phyloP scores from a whole-genome alignment of 2,797 vertebrate genomes.

The Anguilla pacifica region DNA sequence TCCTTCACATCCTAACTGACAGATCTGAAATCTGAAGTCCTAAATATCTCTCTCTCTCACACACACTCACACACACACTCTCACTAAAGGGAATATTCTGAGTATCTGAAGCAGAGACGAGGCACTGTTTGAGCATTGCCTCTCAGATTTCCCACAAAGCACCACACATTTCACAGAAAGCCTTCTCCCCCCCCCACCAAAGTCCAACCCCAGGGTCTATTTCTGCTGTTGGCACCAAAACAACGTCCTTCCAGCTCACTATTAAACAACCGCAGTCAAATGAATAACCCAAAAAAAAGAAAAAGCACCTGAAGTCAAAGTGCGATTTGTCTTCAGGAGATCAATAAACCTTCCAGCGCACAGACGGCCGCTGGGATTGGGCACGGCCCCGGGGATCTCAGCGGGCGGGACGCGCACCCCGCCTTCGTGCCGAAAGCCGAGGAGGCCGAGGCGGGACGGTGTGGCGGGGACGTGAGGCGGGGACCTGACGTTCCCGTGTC shows the following conservation, averaged over 20 bases:
- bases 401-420: background rate
- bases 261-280: background rate
- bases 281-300: background rate
- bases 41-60: conserved; percentile 3
- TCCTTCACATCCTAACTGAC: conserved; percentile 23
- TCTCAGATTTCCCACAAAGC: background rate
- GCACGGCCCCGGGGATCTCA: background rate
- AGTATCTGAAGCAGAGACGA: background rate
- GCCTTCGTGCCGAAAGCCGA: background rate
- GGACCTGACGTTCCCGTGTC: background rate
- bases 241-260: background rate
- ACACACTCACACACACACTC: conserved; percentile 14
- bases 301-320: background rate
- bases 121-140: background rate
- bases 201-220: background rate
- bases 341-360: background rate
- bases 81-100: background rate
- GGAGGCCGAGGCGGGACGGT: background rate
- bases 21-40: conserved; percentile 32
- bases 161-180: background rate
- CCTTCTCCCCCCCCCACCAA: background rate
- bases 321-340: background rate
- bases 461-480: background rate
- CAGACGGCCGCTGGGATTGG: background rate
- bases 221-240: background rate